Evolutionary conservation across 2,797 vertebrate species (phyloP), one percentile per base, ranked within the genome.

Genomic region (Coluber constrictor): DNA sequence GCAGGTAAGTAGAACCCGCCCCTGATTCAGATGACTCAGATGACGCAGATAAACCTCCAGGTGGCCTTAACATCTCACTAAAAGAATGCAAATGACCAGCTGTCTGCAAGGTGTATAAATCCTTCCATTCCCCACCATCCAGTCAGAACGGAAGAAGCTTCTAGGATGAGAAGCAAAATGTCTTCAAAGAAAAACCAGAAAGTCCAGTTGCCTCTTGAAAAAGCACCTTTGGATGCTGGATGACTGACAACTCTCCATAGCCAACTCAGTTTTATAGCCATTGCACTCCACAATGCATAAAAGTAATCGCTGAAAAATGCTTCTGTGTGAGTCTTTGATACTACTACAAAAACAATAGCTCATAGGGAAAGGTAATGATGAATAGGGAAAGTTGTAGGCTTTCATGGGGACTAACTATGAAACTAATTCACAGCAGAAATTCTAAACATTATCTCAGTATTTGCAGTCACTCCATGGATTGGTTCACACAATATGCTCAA

Each of bases 341-440:
- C 92, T 59, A 74, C 95, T 95, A 94, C 87, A 94, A 94, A 94
- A 93, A 95, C 91, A 94, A 94, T 95, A 91, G 61, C 90, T 92
- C 63, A 92, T 94, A 93, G 92, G 92, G 90, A 94, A 93, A 93
- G 87, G 86, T 96, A 95, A 95, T 83, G 63, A 57, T 59, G 86
- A 90, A 93, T 94, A 94, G 90, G 20, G 54, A 70, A 87, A 70
- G 12, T 32, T 47, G 43, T 32, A 51, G 43, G 13, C 2, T 66
- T 27, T 29, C 43, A 32, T 4, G 7, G 83, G n/a, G 47, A n/a
- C 47, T n/a, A 56, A 4, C 18, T 47, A 27, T 51, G 37, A 89
- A 89, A 43, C 15, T 74, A 13, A 3, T 56, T 7, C 23, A 55
- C 3, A 25, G n/a, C 10, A 89, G 57, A 89, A 86, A 56, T 63